A percentile compares a stretch with the other conserved stretches of the same genome.
phyloP scores from a whole-genome alignment of 2,888 invertebrate species.

The Acanthopleura granulata region DNA sequence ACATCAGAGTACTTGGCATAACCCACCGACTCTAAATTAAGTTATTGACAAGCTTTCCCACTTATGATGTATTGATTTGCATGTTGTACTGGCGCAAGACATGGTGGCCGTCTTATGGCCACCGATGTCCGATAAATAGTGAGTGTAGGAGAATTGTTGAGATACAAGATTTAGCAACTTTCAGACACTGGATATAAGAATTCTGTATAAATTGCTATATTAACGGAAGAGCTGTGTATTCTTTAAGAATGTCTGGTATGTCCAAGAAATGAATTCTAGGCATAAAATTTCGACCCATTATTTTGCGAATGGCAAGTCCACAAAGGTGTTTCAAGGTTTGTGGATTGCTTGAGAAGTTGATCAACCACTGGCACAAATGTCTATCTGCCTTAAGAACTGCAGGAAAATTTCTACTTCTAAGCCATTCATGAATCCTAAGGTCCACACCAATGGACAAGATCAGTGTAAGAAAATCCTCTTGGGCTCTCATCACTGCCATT shows the following conservation, averaged over 20 bases:
- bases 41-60: no score
- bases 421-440: conserved; percentile 46
- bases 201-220: not conserved
- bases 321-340: conserved; percentile 36
- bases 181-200: no score
- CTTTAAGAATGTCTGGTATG: conserved; percentile 22
- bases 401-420: conserved; percentile 38
- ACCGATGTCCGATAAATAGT: no score
- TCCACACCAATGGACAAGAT: conserved; percentile 52
- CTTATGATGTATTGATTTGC: no score
- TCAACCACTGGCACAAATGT: conserved; percentile 35
- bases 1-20: no score
- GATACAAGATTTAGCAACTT: no score
- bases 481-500: conserved; percentile 46
- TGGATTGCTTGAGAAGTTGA: conserved; percentile 35
- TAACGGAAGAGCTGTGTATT: conserved; percentile 17
- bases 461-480: conserved; percentile 40
- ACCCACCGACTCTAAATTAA: no score
- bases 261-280: conserved; percentile 15
- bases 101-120: no score
- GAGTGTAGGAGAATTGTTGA: no score
- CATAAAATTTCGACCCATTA: conserved; percentile 17
- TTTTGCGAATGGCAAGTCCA: conserved; percentile 34
- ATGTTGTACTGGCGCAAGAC: no score
- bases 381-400: conserved; percentile 33